Percentiles rank a stretch among this genome's conserved stretches.
Evolutionary conservation across 2,888 invertebrate genomes (phyloP).

Genomic region (Macrophya annulata): DNA sequence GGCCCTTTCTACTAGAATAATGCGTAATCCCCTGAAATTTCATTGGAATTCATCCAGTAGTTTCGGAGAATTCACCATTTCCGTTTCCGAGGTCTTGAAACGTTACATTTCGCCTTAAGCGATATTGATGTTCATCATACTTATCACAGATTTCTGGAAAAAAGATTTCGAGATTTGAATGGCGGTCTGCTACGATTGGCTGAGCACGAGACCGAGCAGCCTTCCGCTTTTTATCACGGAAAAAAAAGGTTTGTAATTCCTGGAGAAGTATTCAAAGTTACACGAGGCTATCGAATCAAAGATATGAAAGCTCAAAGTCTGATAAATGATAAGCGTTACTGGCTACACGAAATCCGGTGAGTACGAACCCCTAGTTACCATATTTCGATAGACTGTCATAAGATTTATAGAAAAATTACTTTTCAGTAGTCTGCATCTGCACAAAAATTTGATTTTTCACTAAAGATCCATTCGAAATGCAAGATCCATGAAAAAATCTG

Average conservation of each 20-base stretch:
- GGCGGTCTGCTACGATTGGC: not conserved
- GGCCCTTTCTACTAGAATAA: too few relatives aligned
- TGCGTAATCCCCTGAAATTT: too few relatives aligned
- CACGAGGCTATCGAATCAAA: not conserved
- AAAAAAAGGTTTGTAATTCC: not conserved
- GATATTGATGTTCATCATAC: not conserved
- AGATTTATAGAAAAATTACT: too few relatives aligned
- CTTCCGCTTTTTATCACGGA: not conserved
- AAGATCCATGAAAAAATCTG: not conserved
- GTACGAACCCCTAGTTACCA: not conserved
- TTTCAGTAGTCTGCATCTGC: too few relatives aligned
- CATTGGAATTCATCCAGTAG: too few relatives aligned
- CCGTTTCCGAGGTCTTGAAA: too few relatives aligned
- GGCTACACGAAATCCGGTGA: not conserved
- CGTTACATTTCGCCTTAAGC: too few relatives aligned
- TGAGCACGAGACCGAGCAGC: too few relatives aligned
- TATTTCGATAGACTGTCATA: too few relatives aligned
- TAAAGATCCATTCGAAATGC: not conserved
- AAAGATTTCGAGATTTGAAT: constrained; percentile 18
- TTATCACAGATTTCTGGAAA: not conserved
- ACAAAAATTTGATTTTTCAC: too few relatives aligned
- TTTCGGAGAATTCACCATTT: too few relatives aligned
- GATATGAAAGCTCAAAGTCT: not conserved
- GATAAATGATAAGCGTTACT: not conserved
- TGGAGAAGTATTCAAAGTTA: not conserved